Evolutionary conservation across 2,113 vertebrate species (phyloP).

Genomic region (Melanotaenia duboulayi): DNA sequence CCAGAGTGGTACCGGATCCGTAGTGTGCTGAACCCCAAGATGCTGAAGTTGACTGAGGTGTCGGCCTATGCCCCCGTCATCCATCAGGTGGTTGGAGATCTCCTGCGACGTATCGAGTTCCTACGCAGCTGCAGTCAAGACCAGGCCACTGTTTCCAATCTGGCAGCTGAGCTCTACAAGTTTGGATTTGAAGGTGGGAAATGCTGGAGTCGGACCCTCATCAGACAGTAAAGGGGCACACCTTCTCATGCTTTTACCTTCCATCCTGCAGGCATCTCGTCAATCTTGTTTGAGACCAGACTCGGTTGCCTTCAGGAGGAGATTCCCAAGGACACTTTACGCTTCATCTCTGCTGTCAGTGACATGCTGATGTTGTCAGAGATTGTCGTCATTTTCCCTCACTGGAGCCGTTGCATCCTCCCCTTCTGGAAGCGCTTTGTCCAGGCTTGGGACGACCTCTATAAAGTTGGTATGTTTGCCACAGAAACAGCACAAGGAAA

Average conservation of each 20-base stretch:
- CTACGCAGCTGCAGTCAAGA: constrained; percentile 74
- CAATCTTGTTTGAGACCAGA: constrained; percentile 82
- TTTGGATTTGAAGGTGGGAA: constrained; percentile 84
- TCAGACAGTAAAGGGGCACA: background rate
- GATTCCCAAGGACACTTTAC: constrained; percentile 76
- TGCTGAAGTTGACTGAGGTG: constrained; percentile 79
- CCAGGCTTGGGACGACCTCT: constrained; percentile 83
- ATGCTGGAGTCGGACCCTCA: background rate
- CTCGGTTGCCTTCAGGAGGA: constrained; percentile 82
- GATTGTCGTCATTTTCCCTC: constrained; percentile 69
- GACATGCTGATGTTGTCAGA: constrained; percentile 77
- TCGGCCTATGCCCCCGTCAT: constrained; percentile 66
- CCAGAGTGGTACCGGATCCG: constrained; percentile 80
- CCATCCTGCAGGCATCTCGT: constrained; percentile 70
- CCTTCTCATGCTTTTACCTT: background rate
- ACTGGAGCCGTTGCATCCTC: constrained; percentile 76
- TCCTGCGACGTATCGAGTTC: constrained; percentile 75
- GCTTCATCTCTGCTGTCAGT: constrained; percentile 75
- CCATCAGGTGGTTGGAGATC: constrained; percentile 79
- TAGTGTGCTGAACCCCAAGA: constrained; percentile 78
- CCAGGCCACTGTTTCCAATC: constrained; percentile 61
- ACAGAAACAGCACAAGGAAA: background rate
- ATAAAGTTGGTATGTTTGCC: constrained; percentile 70
- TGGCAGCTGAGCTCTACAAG: constrained; percentile 81
- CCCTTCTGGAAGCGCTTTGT: constrained; percentile 81